A percentile compares a stretch with the other conserved stretches of the same genome.
These are phyloP conservation scores for Rhinichthys klamathensis DNA, from an alignment of 2,113 vertebrate genomes.

Conservation along the genomic window DNA sequence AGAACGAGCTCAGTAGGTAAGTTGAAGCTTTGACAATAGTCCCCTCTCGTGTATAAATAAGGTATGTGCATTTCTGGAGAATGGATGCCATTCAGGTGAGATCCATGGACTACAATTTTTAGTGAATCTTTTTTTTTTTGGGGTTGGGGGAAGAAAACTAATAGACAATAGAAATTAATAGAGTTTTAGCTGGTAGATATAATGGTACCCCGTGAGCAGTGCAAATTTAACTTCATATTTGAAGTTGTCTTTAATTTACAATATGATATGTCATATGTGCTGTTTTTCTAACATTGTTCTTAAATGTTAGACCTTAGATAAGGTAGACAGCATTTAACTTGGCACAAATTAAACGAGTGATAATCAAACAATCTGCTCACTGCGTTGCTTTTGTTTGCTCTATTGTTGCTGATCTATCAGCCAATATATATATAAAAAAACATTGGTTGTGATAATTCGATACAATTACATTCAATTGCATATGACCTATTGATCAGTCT, in stretches of 20 bases:
- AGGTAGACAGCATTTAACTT: not conserved
- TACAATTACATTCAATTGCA: not conserved
- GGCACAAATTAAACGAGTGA: not conserved
- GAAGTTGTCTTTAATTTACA: not conserved
- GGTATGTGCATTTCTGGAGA: not conserved
- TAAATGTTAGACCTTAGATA: not conserved
- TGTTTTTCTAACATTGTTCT: not conserved
- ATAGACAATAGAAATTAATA: not conserved
- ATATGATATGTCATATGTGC: not conserved
- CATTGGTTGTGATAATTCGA: not conserved
- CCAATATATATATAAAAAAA: not conserved
- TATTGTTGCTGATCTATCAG: not conserved
- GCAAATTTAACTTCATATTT: not conserved
- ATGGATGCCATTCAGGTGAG: not conserved
- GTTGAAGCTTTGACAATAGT: not conserved
- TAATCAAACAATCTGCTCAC: not conserved
- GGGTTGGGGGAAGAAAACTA: not conserved
- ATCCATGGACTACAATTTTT: not conserved
- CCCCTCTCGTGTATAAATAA: slow-evolving; percentile 9
- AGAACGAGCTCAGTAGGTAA: not conserved
- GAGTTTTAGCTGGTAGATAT: not conserved
- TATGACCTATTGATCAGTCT: too few species aligned
- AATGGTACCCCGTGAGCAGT: not conserved
- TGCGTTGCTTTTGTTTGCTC: not conserved
- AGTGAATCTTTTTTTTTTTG: not conserved